phyloP scores from a whole-genome alignment of 2,888 invertebrate genomes.

The Callinectes sapidus region DNA sequence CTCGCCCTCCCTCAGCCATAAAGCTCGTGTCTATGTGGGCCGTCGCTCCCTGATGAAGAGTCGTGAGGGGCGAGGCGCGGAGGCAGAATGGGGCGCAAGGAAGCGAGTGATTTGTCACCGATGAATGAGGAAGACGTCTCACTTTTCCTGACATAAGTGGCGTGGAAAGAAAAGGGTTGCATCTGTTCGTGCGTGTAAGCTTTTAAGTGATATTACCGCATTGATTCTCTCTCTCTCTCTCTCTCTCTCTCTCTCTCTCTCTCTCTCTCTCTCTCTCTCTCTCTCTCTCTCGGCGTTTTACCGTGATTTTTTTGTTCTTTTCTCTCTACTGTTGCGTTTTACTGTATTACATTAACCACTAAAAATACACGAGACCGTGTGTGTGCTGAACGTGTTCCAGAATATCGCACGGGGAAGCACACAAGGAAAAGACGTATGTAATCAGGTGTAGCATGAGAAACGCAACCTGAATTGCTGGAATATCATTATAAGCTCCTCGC shows the following conservation, averaged over 20 bases:
- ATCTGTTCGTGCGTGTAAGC: neutral
- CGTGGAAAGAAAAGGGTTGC: neutral
- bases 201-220: neutral
- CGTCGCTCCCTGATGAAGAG: constrained; percentile 25
- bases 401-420: neutral
- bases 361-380: neutral
- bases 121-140: neutral
- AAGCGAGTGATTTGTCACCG: constrained; percentile 17
- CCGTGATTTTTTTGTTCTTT: no score
- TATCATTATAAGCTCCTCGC: neutral
- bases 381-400: neutral
- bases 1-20: neutral
- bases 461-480: neutral
- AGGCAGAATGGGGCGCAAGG: constrained; percentile 6
- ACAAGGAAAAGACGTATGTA: neutral
- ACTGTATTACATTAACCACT: neutral
- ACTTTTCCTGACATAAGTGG: neutral
- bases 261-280: neutral
- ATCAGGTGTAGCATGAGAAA: neutral
- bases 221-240: neutral
- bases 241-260: neutral
- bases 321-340: no score
- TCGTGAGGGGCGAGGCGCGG: neutral
- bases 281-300: no score
- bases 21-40: neutral